phyloP scores from a whole-genome alignment of 2,888 invertebrate species.

The Sipha maydis region DNA sequence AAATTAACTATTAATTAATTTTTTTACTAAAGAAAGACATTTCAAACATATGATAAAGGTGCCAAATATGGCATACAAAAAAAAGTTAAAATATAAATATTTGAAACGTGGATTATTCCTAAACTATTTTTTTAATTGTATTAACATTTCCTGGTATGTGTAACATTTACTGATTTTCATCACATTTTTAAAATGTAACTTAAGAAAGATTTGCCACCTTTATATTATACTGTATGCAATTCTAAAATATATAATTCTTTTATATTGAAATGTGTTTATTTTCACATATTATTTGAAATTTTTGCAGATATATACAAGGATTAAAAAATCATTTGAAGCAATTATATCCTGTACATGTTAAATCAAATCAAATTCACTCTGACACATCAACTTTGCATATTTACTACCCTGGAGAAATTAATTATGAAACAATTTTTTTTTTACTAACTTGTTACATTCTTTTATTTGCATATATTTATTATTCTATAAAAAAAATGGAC shows the following conservation, averaged over 20 bases:
- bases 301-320: constrained; percentile 78
- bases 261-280: not conserved
- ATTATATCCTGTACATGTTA: constrained; percentile 77
- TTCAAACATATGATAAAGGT: too few relatives aligned
- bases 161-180: too few relatives aligned
- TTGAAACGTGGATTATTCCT: too few relatives aligned
- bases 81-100: too few relatives aligned
- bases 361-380: constrained; percentile 67
- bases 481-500: constrained; percentile 95
- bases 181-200: too few relatives aligned
- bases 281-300: not conserved
- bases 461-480: constrained; percentile 92
- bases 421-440: constrained; percentile 85
- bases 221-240: too few relatives aligned
- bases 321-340: constrained; percentile 76
- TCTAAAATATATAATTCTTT: not conserved
- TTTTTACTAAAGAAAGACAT: too few relatives aligned
- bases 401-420: constrained; percentile 90
- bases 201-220: too few relatives aligned
- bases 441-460: constrained; percentile 85
- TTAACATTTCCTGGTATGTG: too few relatives aligned
- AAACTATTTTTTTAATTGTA: too few relatives aligned
- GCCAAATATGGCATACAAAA: too few relatives aligned
- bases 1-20: too few relatives aligned
- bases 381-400: constrained; percentile 72